Evolutionary conservation across 37 sponge, comb jelly and placozoan species (phyloP), one percentile per base, ranked within the genome.

Genomic region (Crambe crambe): DNA sequence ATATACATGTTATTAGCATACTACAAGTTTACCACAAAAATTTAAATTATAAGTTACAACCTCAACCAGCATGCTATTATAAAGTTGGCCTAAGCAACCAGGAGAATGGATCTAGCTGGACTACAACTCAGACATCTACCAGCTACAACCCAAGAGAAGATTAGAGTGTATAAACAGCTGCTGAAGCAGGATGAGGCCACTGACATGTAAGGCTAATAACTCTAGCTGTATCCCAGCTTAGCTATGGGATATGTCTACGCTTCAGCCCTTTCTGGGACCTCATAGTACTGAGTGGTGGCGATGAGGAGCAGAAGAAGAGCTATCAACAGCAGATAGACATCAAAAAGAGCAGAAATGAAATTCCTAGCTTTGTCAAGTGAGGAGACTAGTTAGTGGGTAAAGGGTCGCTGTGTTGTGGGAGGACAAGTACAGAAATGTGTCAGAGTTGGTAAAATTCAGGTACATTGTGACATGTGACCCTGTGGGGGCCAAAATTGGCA

Each of bases 381-480:
- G 30, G 10, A 47, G 12, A 47, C 51, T 47, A 47, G 6, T 47
- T 47, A 47, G 51, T 12, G 6, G 51, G 12, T 47, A n/a, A n/a
- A n/a, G n/a, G n/a, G n/a, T n/a, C 6, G 26, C 15, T 62, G 31
- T 23, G 6, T 5, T 27, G 15, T 62, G 12, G 6, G 63, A 23
- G 31, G 30, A 18, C 56, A 20, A 54, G 18, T 20, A 54, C 17
- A 12, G 18, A 12, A 54, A 54, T 18, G 17, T 12, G 17, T 20
- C 18, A 18, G 12, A 20, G 56, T 18, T 54, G 18, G 56, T 54
- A 54, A 20, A 54, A 18, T 18, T 12, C n/a, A 86, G 83, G 70
- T 93, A 89, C 37, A n/a, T 83, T 25, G 94, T 93, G 64, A 66
- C 78, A 54, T 58, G 74, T 79, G 94, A 93, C 37, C 94, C 90